A percentile compares a stretch with the other conserved stretches of the same genome.
Evolutionary conservation across 2,797 vertebrate genomes (phyloP).

Genomic region (Xiphorhynchus erythropygius): DNA sequence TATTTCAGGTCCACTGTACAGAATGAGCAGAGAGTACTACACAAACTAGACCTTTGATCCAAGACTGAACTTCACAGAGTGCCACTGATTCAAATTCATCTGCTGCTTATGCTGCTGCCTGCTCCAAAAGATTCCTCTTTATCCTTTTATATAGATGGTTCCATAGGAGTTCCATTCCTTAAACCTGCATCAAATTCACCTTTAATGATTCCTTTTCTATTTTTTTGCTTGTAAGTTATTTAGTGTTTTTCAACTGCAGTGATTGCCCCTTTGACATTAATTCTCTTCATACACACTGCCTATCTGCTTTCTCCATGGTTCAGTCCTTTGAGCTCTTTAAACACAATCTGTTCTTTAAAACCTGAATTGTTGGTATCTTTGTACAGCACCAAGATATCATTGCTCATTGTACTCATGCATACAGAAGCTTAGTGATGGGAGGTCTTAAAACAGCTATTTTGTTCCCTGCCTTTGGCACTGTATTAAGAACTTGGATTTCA

Average conservation of each 20-base stretch:
- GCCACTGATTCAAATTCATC: neutral
- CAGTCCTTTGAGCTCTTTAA: neutral
- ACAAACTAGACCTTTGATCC: neutral
- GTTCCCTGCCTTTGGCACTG: neutral
- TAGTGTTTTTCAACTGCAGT: neutral
- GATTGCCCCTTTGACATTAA: neutral
- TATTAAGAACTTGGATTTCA: neutral
- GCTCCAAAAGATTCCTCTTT: neutral
- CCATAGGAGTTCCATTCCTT: neutral
- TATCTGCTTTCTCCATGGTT: neutral
- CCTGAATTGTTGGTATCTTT: neutral
- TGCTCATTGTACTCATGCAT: neutral
- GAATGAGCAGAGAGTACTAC: neutral
- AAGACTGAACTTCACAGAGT: neutral
- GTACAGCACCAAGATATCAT: neutral
- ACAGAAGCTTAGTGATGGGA: neutral
- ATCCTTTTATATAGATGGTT: neutral
- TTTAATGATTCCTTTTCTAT: neutral
- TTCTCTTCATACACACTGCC: neutral
- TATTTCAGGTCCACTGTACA: neutral
- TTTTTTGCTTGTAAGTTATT: neutral
- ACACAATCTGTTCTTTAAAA: neutral
- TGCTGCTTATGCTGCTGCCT: neutral
- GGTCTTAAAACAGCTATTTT: neutral
- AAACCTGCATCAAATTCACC: neutral